Evolutionary conservation across 2,888 invertebrate genomes (phyloP).

Genomic region (Drosophila lutescens): DNA sequence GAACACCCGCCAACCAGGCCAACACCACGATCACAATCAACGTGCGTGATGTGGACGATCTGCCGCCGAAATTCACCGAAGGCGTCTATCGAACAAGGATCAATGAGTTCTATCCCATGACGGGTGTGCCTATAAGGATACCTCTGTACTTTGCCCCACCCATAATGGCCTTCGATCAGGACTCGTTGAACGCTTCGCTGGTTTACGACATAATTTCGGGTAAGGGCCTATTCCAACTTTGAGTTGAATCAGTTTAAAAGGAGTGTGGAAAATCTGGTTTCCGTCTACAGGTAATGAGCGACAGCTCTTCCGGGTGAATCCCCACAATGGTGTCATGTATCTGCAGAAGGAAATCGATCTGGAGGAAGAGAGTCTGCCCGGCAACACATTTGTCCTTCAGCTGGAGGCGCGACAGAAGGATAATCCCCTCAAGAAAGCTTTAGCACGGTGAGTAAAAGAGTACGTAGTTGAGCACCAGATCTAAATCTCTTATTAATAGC

Average conservation of each 20-base stretch:
- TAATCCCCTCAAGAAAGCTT: constrained; percentile 90
- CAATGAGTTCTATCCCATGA: constrained; percentile 92
- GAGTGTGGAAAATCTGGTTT: no score
- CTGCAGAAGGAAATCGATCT: constrained; percentile 92
- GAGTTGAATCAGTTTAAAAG: no score
- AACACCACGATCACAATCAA: constrained; percentile 90
- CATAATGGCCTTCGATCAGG: constrained; percentile 92
- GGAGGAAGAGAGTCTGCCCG: constrained; percentile 90
- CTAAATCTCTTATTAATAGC: constrained; percentile 40
- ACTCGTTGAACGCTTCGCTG: constrained; percentile 90
- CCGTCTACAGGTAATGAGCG: no score
- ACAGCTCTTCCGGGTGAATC: constrained; percentile 90
- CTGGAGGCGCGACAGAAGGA: constrained; percentile 92
- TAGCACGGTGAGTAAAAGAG: constrained; percentile 85
- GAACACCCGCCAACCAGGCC: constrained; percentile 89
- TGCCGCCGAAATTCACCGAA: constrained; percentile 92
- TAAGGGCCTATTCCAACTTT: no score
- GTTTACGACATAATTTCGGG: constrained; percentile 92
- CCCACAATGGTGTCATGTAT: constrained; percentile 90
- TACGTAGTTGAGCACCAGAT: no score
- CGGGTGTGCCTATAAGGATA: constrained; percentile 89
- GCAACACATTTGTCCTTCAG: constrained; percentile 90
- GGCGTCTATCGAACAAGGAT: constrained; percentile 92
- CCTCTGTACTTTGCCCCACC: constrained; percentile 89
- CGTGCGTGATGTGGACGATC: constrained; percentile 92